Evolutionary conservation across 2,888 invertebrate species (phyloP).

Genomic region (Emmelina monodactyla): DNA sequence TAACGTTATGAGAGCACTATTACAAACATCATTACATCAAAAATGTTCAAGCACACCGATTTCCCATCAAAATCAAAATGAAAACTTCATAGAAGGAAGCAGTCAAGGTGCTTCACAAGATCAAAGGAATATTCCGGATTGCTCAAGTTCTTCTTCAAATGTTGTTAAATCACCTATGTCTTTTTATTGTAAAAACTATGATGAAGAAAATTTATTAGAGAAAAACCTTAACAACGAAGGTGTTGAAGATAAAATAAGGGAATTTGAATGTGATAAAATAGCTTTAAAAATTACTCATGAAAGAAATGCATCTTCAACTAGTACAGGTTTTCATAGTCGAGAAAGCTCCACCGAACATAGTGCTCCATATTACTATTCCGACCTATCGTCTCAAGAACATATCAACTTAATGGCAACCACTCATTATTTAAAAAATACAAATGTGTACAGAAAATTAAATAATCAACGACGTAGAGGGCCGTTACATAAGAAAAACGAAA

Average conservation of each 20-base stretch:
- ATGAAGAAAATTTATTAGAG: constrained; percentile 37
- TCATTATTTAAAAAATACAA: constrained; percentile 57
- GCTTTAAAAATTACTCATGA: constrained; percentile 33
- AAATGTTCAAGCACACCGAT: constrained; percentile 49
- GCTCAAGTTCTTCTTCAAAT: constrained; percentile 41
- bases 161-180: constrained; percentile 48
- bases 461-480: constrained; percentile 75
- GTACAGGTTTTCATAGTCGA: constrained; percentile 65
- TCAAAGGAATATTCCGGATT: too few relatives aligned
- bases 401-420: constrained; percentile 51
- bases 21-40: constrained; percentile 24
- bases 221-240: constrained; percentile 53
- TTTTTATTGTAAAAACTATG: constrained; percentile 53
- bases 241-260: constrained; percentile 50
- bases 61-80: constrained; percentile 26
- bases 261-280: constrained; percentile 50
- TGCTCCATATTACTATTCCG: constrained; percentile 89
- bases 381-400: constrained; percentile 67
- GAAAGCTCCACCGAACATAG: constrained; percentile 72
- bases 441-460: constrained; percentile 68
- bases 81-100: constrained; percentile 22
- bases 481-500: constrained; percentile 69
- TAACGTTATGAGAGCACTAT: constrained; percentile 24
- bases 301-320: constrained; percentile 37
- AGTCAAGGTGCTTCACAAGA: constrained; percentile 34